These are phyloP conservation scores for Chromoteleia sp. DNA, from an alignment of 2,888 invertebrate genomes.

Conservation along the genomic window DNA sequence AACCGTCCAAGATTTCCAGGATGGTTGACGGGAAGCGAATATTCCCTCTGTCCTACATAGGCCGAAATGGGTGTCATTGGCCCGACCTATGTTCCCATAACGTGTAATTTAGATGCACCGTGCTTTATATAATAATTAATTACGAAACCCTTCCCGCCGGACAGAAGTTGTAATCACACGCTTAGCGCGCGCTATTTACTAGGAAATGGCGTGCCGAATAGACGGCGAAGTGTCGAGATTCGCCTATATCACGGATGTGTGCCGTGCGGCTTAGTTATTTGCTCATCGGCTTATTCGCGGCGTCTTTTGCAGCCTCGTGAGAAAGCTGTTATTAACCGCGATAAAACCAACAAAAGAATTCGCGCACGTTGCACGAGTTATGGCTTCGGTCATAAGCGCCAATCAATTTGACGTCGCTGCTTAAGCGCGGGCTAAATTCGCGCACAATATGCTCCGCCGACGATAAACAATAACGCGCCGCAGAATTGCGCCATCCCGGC, in stretches of 20 bases:
- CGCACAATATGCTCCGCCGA: no score
- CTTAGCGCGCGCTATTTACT: conserved; percentile 29
- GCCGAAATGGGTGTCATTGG: conserved; percentile 8
- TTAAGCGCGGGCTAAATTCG: no score
- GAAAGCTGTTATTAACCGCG: conserved; percentile 41
- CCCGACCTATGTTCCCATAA: conserved; percentile 3
- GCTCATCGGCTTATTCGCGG: conserved; percentile 17
- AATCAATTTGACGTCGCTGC: no score
- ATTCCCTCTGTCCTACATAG: conserved; percentile 6
- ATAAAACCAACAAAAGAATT: conserved; percentile 30
- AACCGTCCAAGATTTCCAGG: no score
- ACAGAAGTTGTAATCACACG: conserved; percentile 35
- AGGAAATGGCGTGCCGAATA: conserved; percentile 49
- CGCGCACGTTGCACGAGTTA: no score
- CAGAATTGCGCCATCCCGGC: no score
- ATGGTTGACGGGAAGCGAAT: no score
- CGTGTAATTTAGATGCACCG: conserved; percentile 31
- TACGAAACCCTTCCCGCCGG: conserved; percentile 38
- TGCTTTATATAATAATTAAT: conserved; percentile 49
- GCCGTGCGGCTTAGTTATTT: conserved; percentile 32
- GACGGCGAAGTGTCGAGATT: conserved; percentile 33
- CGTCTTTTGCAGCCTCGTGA: conserved; percentile 14
- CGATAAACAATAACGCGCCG: no score
- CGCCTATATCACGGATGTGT: conserved; percentile 15
- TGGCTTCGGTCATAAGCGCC: no score